Conservation (phyloP, 2,888 invertebrate genomes). For the Lithosia quadra region DNA sequence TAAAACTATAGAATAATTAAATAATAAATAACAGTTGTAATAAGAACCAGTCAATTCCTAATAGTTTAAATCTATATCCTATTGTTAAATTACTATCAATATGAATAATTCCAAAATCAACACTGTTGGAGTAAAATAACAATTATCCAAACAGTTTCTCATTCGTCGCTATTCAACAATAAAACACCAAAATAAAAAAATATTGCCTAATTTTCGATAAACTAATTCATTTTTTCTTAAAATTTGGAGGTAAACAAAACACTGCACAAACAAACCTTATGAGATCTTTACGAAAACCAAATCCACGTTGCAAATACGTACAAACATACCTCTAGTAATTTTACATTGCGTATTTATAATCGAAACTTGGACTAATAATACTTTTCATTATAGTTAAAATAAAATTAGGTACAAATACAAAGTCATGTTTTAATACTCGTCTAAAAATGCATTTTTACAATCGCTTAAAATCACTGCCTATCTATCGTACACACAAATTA, state of each 20-base stretch:
- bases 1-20: slow-evolving; percentile 63
- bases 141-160: slow-evolving; percentile 59
- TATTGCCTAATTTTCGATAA: slow-evolving; percentile 49
- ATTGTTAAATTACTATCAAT: slow-evolving; percentile 40
- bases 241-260: slow-evolving; percentile 86
- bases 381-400: slow-evolving; percentile 68
- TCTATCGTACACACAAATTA: slow-evolving; percentile 30
- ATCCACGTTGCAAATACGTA: slow-evolving; percentile 80
- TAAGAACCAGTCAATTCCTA: slow-evolving; percentile 74
- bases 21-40: slow-evolving; percentile 84
- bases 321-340: slow-evolving; percentile 76
- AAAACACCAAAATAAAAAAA: slow-evolving; percentile 62
- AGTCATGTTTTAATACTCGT: slow-evolving; percentile 40
- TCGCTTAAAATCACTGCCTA: slow-evolving; percentile 33
- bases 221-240: slow-evolving; percentile 73
- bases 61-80: slow-evolving; percentile 48
- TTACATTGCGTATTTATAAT: slow-evolving; percentile 61
- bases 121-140: slow-evolving; percentile 61
- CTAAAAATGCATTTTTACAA: slow-evolving; percentile 51
- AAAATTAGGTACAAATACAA: slow-evolving; percentile 52
- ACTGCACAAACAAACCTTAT: slow-evolving; percentile 87
- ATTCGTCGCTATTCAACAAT: slow-evolving; percentile 64
- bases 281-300: slow-evolving; percentile 87
- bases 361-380: slow-evolving; percentile 78
- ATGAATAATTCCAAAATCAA: slow-evolving; percentile 57